These are phyloP conservation scores for Hypotaenidia philippensis DNA, from an alignment of 2,797 vertebrate species.

Conservation along the genomic window DNA sequence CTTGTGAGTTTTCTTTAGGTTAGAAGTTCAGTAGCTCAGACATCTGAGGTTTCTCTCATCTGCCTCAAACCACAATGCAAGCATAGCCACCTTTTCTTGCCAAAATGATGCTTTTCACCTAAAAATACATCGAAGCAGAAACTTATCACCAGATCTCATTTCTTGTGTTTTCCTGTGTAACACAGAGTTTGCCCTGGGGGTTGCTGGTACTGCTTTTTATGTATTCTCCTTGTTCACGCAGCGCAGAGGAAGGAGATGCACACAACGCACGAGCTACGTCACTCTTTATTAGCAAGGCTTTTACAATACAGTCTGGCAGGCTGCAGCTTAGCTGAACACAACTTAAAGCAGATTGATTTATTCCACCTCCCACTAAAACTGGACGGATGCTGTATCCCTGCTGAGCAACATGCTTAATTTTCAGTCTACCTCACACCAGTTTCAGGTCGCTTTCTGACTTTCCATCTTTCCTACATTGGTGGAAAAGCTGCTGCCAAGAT, in stretches of 20 bases:
- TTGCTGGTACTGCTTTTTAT: not conserved
- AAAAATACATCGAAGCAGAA: not conserved
- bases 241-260: constrained; percentile 38
- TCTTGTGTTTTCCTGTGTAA: not conserved
- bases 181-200: not conserved
- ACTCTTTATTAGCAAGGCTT: constrained; percentile 60
- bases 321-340: not conserved
- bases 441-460: not conserved
- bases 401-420: not conserved
- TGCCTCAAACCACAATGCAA: not conserved
- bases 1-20: not conserved
- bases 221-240: not conserved
- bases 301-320: constrained; percentile 8
- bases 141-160: not conserved
- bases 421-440: not conserved
- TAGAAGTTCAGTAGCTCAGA: not conserved
- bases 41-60: not conserved
- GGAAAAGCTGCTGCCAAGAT: not conserved
- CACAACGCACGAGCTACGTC: not conserved
- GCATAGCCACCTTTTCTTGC: not conserved
- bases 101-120: not conserved
- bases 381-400: not conserved
- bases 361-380: not conserved
- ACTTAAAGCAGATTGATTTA: not conserved
- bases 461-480: not conserved